These are phyloP conservation scores for Mythimna pallens DNA, from an alignment of 2,888 invertebrate species.

Conservation along the genomic window DNA sequence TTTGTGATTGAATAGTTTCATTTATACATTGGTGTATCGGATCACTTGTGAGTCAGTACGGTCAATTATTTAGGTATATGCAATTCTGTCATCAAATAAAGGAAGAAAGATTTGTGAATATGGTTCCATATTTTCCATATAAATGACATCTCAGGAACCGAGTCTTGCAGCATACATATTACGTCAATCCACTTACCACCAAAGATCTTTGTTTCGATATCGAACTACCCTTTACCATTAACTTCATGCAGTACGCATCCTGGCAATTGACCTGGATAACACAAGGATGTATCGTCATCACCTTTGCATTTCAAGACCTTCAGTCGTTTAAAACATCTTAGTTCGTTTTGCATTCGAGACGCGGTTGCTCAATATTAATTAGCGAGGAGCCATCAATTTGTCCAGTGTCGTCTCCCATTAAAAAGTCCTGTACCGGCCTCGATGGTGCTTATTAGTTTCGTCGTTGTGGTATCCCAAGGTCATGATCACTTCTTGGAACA, in stretches of 20 bases:
- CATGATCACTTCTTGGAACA: constrained; percentile 32
- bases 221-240: neutral
- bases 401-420: constrained; percentile 61
- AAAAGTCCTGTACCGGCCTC: constrained; percentile 21
- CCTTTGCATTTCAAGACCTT: constrained; percentile 24
- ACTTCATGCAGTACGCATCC: constrained; percentile 35
- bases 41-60: constrained; percentile 3
- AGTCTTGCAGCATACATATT: neutral
- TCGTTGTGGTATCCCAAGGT: constrained; percentile 44
- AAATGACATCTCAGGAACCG: neutral
- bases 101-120: neutral
- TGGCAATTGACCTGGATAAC: constrained; percentile 40
- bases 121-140: neutral
- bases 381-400: constrained; percentile 65
- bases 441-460: constrained; percentile 38
- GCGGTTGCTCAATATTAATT: constrained; percentile 58
- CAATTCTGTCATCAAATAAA: neutral
- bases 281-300: constrained; percentile 30
- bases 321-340: constrained; percentile 32
- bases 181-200: neutral
- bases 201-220: constrained; percentile 6
- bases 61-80: neutral
- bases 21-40: constrained; percentile 11
- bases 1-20: constrained; percentile 38
- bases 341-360: constrained; percentile 35